Base-by-base conservation (phyloP, 2,113 vertebrate genomes). In the Oenanthe oenanthe region DNA sequence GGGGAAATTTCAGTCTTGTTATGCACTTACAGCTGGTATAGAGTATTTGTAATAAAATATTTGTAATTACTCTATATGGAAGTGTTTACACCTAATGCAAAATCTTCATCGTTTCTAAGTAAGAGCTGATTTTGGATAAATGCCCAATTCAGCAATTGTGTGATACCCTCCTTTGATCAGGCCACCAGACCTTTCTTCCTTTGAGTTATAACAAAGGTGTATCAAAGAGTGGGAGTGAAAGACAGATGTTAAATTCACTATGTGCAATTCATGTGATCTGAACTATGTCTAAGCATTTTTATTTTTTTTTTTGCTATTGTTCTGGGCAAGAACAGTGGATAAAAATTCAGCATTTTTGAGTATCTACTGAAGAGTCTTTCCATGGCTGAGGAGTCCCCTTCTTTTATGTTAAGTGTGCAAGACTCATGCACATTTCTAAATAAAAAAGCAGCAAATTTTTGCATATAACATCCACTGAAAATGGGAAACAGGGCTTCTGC, bases 241-340 rank as follows among this genome's bases (percentile, higher is more conserved):
- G 19, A 17, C 0, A 2, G 74, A 32, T 26, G 16, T 13, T 34
- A 45, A 28, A 9, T 24, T 32, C 4, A 4, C 10, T 53, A 5
- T 6, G 38, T 25, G 6, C 14, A 56, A 31, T 17, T n/a, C n/a
- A 17, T 13, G 5, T 58, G 43, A 25, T 54, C 20, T 60, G 10
- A 29, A 29, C 10, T 51, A 11, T 32, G 8, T 45, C 60, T 70
- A 76, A 83, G 42, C 14, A 19, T 24, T 36, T 36, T 36, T 95
- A 88, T 74, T 70, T 70, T 10, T 34, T 28, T 66, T 62, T 62
- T 1, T 54, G 7, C 13, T 10, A 6, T 40, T 65, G 10, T 51
- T 81, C 45, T 82, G 50, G 17, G 12, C 36, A 82, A 57, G 62
- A 50, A 1, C 4, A 38, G 25, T 21, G 10, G 28, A 51, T 8